Conservation (phyloP, 1,140 invertebrate genomes). For the Tetraneura akinire region DNA sequence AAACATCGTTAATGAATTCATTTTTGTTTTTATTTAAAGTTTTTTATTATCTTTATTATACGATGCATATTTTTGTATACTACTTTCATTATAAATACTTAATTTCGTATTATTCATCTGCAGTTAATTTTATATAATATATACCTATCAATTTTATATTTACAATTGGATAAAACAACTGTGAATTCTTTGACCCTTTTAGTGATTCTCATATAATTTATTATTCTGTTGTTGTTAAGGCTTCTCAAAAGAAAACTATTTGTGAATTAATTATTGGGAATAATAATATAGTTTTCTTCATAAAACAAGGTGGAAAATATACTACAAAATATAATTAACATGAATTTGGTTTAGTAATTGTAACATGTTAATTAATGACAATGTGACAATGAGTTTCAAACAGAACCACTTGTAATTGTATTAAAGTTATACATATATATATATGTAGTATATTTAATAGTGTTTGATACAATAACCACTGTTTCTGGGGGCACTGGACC, state of each 20-base stretch:
- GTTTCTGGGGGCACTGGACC: constrained; percentile 38
- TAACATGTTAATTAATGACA: too few species aligned
- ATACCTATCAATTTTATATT: not conserved
- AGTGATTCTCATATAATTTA: not conserved
- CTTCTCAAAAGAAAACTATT: not conserved
- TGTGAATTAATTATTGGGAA: not conserved
- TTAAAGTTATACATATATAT: not conserved
- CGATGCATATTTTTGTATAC: too few species aligned
- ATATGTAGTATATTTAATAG: constrained; percentile 4
- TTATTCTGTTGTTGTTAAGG: constrained; percentile 4
- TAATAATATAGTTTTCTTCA: not conserved
- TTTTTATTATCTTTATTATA: not conserved
- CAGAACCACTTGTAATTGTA: constrained; percentile 10
- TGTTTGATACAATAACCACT: constrained; percentile 16
- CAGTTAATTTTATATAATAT: not conserved
- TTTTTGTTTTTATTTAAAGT: not conserved
- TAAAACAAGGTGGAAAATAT: too few species aligned
- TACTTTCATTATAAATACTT: too few species aligned
- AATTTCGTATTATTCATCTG: not conserved
- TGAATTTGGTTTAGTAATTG: too few species aligned
- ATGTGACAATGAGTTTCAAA: constrained; percentile 6
- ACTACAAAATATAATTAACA: too few species aligned
- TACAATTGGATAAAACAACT: constrained; percentile 10
- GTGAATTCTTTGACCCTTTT: not conserved
- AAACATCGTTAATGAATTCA: not conserved